Evolutionary conservation across 2,113 vertebrate genomes (phyloP), one percentile per base, ranked within the genome.

Genomic region (Seriola quinqueradiata): DNA sequence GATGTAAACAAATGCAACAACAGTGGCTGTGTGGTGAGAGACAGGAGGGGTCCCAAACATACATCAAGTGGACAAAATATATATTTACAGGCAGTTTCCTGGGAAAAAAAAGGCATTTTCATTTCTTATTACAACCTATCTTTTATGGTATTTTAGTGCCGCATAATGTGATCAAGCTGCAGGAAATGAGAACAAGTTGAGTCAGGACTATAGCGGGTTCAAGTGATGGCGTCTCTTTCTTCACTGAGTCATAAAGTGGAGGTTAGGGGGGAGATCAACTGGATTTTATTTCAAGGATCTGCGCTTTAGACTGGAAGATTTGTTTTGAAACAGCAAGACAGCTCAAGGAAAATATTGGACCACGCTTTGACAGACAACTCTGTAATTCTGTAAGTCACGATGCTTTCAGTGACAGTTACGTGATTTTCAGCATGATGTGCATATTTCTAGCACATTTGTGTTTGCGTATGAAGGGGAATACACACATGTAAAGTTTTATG

Each of bases 1-100:
- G 83, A 91, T 87, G 85, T 90, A 90, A 91, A 90, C 89, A 86
- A 86, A 54, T 25, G 74, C 78, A 67, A 76, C 40, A 67, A 64
- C 77, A 70, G 57, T 61, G 65, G 44, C 63, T 52, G 38, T 52
- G 42, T 23, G 17, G 17, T 63, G 70, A 80, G 40, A 55, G 63
- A 63, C 73, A 50, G 50, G 32, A 65, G 11, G 16, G 16, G 13
- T 57, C 52, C 52, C 10, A 25, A 83, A 81, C 54, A 75, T n/a
- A 68, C 66, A 65, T 81, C 57, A 77, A 42, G n/a, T 36, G 34
- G 16, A 63, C 42, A 71, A 60, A 75, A 74, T 63, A 68, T 44
- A 75, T 23, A 58, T 58, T 28, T 12, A 34, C 60, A 40, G 46
- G 40, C 14, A 60, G 32, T 79, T 80, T 68, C 38, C 71, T 67